Evolutionary conservation across 2,888 invertebrate species (phyloP).

Genomic region (Ophion ventricosus): DNA sequence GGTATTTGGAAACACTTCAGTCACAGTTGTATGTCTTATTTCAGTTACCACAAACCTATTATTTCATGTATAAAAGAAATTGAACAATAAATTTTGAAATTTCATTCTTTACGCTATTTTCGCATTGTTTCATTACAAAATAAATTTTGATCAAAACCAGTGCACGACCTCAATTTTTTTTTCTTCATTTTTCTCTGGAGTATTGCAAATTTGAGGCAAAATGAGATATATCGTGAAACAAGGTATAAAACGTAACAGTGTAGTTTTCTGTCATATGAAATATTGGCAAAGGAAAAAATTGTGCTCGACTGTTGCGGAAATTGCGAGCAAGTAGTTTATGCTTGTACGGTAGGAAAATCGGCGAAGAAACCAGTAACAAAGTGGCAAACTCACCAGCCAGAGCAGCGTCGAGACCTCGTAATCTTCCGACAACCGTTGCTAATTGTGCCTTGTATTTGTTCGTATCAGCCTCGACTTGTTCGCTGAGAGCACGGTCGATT

Average conservation of each 20-base stretch:
- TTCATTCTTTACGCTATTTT: too few relatives aligned
- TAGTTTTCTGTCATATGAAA: not conserved
- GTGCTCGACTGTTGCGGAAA: not conserved
- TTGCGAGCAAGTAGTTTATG: not conserved
- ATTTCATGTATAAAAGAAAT: too few relatives aligned
- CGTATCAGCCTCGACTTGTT: constrained; percentile 88
- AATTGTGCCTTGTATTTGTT: constrained; percentile 89
- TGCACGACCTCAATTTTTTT: too few relatives aligned
- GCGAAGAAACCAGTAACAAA: not conserved
- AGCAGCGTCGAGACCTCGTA: constrained; percentile 91
- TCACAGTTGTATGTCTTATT: too few relatives aligned
- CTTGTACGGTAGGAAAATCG: not conserved
- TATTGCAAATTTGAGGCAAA: too few relatives aligned
- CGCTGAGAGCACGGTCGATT: constrained; percentile 86
- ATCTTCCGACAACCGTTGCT: constrained; percentile 89
- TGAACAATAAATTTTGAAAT: too few relatives aligned
- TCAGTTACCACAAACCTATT: too few relatives aligned
- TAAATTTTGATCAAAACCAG: too few relatives aligned
- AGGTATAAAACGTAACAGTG: not conserved
- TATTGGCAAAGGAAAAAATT: not conserved
- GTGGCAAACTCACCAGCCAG: constrained; percentile 86
- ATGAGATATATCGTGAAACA: too few relatives aligned
- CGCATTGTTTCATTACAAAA: too few relatives aligned
- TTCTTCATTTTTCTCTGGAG: too few relatives aligned
- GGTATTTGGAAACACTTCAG: too few relatives aligned